phyloP scores from a whole-genome alignment of 2,888 invertebrate genomes.

The Erebia palarica region DNA sequence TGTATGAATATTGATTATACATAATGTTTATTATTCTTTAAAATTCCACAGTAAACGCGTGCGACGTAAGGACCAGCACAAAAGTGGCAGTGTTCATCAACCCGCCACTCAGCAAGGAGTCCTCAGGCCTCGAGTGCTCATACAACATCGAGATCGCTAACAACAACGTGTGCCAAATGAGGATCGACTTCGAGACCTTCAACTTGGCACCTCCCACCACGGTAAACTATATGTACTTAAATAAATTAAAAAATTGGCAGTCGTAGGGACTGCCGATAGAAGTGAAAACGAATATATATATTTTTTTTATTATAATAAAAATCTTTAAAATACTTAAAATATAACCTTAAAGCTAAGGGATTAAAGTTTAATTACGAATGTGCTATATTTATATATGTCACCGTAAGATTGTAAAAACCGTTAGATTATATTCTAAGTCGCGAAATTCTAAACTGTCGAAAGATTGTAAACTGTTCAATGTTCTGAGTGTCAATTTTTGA shows the following conservation, averaged over 20 bases:
- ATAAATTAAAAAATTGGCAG: too few species aligned
- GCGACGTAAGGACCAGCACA: slow-evolving; percentile 70
- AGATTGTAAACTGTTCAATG: too few species aligned
- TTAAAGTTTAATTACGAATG: too few species aligned
- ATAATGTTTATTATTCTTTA: neutral
- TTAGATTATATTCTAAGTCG: too few species aligned
- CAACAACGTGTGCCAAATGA: slow-evolving; percentile 83
- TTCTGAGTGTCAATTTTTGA: too few species aligned
- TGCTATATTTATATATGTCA: too few species aligned
- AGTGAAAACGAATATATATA: too few species aligned
- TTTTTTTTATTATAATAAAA: too few species aligned
- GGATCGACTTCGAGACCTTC: slow-evolving; percentile 83
- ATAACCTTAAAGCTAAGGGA: too few species aligned
- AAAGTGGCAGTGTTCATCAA: slow-evolving; percentile 76
- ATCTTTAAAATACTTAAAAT: too few species aligned
- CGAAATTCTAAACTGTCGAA: neutral
- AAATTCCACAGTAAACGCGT: slow-evolving; percentile 66
- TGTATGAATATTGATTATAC: neutral
- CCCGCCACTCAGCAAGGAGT: slow-evolving; percentile 67
- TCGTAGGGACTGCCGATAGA: too few species aligned
- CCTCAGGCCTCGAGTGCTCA: slow-evolving; percentile 74
- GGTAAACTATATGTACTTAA: slow-evolving; percentile 60
- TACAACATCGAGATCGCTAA: slow-evolving; percentile 83
- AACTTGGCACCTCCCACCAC: slow-evolving; percentile 75
- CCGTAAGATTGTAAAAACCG: too few species aligned